Evolutionary conservation across 1,140 invertebrate genomes (phyloP), one percentile per base, ranked within the genome.

Genomic region (Drosophila bocqueti): DNA sequence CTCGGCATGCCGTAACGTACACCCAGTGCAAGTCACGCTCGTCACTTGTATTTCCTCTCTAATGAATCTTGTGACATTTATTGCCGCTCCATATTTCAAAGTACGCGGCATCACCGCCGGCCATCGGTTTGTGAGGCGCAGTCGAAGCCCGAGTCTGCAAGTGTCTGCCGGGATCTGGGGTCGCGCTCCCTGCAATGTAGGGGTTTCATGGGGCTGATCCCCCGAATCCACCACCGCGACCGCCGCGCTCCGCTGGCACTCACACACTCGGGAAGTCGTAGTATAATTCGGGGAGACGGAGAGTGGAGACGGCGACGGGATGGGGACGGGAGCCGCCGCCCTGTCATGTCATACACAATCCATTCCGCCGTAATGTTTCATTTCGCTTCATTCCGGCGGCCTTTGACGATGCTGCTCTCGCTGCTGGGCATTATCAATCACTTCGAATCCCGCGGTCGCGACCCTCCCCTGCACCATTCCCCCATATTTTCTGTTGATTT

Each of bases 41-140:
- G 78, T 87, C 91, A 92, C 81, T 92, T 81, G 81, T 84, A 92
- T 92, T 92, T 92, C 91, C 86, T 92, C 81, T 83, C 91, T 89
- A 92, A 92, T 92, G 91, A 91, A 91, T 92, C 91, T 85, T 89
- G 91, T 86, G 91, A 92, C 91, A 92, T 92, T 92, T 92, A 92
- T 91, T 89, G 80, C 87, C 79, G 83, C 85, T 92, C 80, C 83
- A 92, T 92, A 92, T 91, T 86, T 91, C 83, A 92, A 92, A 87
- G 83, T 74, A 75, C 52, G 42, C 62, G 68, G 67, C 59, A 71
- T 71, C 15, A 38, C 34, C 34, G 36, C 15, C 54, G 40, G 63
- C 49, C 59, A 55, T 55, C 52, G 45, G 43, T 64, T 49, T 46
- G 49, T 18, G 31, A 65, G 42, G 9, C 29, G 50, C 42, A 57